Percentiles rank a stretch among this genome's conserved stretches.
phyloP scores from a whole-genome alignment of 1,140 invertebrate genomes.

The Harlomillsia oculata region DNA sequence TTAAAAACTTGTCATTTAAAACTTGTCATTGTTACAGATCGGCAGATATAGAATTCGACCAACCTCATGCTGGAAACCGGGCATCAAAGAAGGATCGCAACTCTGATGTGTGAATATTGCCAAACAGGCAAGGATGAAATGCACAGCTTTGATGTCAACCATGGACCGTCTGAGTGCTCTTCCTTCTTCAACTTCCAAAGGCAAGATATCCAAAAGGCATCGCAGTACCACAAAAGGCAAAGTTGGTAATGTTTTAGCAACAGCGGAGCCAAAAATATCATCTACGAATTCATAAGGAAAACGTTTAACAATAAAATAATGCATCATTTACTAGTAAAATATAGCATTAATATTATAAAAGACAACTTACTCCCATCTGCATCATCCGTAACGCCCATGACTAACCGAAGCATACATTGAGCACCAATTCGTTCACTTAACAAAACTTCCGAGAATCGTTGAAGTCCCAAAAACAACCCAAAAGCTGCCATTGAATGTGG shows the following conservation, averaged over 20 bases:
- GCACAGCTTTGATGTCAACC: conserved; percentile 69
- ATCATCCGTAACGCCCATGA: conserved; percentile 80
- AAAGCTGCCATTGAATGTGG: conserved; percentile 82
- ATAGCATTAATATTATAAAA: not conserved
- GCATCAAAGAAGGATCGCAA: conserved; percentile 38
- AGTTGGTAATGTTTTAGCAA: conserved; percentile 67
- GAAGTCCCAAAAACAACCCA: conserved; percentile 72
- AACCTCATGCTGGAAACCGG: conserved; percentile 45
- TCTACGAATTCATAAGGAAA: conserved; percentile 42
- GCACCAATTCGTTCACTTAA: conserved; percentile 71
- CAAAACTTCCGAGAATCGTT: conserved; percentile 78
- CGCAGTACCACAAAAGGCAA: conserved; percentile 78
- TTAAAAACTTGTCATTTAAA: not conserved
- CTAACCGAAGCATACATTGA: conserved; percentile 69
- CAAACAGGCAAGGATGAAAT: conserved; percentile 72
- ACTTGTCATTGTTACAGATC: not conserved
- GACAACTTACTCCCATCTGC: conserved; percentile 65
- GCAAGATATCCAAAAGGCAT: conserved; percentile 64
- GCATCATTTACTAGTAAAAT: not conserved
- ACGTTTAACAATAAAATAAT: not conserved
- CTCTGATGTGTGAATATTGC: conserved; percentile 80
- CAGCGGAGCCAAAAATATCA: conserved; percentile 62
- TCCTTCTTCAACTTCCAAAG: conserved; percentile 70
- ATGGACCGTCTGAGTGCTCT: conserved; percentile 64
- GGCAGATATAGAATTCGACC: not conserved